These are phyloP conservation scores for Dreissena rostriformis DNA, from an alignment of 1,140 invertebrate genomes.

Conservation along the genomic window DNA sequence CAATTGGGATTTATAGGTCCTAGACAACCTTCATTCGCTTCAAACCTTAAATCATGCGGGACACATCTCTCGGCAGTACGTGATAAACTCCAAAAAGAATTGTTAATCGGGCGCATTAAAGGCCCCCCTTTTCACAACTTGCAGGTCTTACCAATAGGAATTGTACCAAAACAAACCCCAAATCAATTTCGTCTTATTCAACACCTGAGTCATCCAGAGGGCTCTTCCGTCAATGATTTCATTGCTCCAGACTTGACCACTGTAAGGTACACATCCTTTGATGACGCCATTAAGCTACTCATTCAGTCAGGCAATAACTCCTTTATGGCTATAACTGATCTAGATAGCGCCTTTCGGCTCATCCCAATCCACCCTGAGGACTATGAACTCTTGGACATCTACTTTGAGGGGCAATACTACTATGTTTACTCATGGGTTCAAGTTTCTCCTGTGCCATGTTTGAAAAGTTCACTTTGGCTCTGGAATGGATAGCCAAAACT, in stretches of 20 bases:
- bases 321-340: neutral
- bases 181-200: neutral
- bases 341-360: neutral
- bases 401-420: conserved; percentile 18
- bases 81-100: too few relatives aligned
- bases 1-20: too few relatives aligned
- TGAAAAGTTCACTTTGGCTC: conserved; percentile 17
- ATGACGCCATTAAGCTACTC: neutral
- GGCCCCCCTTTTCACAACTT: too few relatives aligned
- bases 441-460: conserved; percentile 31
- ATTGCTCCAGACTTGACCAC: neutral
- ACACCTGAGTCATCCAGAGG: neutral
- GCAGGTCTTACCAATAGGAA: too few relatives aligned
- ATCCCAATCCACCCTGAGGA: conserved; percentile 42
- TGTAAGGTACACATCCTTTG: neutral
- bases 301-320: neutral
- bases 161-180: neutral
- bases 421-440: conserved; percentile 31
- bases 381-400: conserved; percentile 22
- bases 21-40: too few relatives aligned
- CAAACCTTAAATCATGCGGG: too few relatives aligned
- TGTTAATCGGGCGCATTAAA: too few relatives aligned
- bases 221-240: conserved; percentile 2
- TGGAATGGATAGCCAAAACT: conserved; percentile 1
- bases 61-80: too few relatives aligned